Evolutionary conservation across 2,888 invertebrate species (phyloP), one percentile per base, ranked within the genome.

Genomic region (Cheilosia grossa): DNA sequence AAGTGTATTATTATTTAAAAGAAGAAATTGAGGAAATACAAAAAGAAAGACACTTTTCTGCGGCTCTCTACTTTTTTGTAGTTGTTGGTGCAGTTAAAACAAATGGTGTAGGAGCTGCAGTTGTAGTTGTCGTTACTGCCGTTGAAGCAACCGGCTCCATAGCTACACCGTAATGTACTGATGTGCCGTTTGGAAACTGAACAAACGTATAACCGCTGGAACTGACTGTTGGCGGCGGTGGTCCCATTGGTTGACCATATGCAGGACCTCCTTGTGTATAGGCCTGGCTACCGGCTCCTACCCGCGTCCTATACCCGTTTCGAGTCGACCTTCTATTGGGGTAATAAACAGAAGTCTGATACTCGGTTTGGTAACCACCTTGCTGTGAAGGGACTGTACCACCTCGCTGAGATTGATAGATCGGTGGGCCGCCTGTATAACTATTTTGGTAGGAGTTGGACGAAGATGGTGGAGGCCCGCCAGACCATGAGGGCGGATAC

Each of bases 181-280:
- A 37, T 1, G 75, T 77, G 7, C 67, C 75, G 24, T 77, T 67
- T 4, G 75, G 75, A 33, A 59, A 77, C 6, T 77, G 58, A 5
- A 77, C 67, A 49, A 33, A 59, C 2, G 75, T 77, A 59, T 67
- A 77, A 17, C 75, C 75, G 21, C 4, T 77, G 1, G 66, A 33
- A 13, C 64, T 47, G 9, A 42, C 56, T 7, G 42, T 0, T 42
- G 54, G 33, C 10, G 44, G 17, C 13, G 21, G n/a, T 37, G 33
- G 51, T 13, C 37, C 64, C 9, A 17, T n/a, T 47, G 51, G 33
- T 37, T 13, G 3, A 10, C 3, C 10, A 37, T 19, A 63, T 2
- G 24, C 3, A 4, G 51, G 17, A 1, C 27, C 53, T 6, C 24
- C 53, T n/a, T 53, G 53, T 6, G 49, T n/a, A 51, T 21, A 64